phyloP scores from a whole-genome alignment of 2,113 vertebrate species.

The Nesoenas mayeri region DNA sequence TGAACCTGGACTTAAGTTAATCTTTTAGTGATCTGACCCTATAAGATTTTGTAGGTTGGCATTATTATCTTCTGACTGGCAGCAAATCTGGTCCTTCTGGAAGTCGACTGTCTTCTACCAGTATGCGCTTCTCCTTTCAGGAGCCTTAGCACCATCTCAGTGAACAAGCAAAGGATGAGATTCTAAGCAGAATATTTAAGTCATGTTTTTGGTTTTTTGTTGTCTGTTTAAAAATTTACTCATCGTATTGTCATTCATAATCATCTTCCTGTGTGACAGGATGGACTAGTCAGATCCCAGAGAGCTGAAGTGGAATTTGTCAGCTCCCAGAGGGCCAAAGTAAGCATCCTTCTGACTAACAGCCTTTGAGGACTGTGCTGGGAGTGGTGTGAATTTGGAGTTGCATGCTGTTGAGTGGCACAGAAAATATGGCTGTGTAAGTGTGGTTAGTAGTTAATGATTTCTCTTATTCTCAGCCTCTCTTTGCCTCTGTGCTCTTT shows the following conservation, averaged over 20 bases:
- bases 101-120: not conserved
- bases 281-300: not conserved
- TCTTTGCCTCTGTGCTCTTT: not conserved
- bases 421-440: not conserved
- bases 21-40: not conserved
- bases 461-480: not conserved
- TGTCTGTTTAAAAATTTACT: constrained; percentile 1
- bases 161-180: not conserved
- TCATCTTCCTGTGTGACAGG: constrained; percentile 30
- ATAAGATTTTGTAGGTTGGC: not conserved
- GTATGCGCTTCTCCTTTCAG: not conserved
- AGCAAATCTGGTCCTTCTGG: not conserved
- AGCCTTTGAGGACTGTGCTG: not conserved
- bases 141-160: not conserved
- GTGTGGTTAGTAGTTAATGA: constrained; percentile 6
- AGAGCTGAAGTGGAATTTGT: constrained; percentile 27
- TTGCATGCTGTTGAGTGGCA: not conserved
- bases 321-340: constrained; percentile 40
- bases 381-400: constrained; percentile 13
- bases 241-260: constrained; percentile 13
- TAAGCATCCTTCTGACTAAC: constrained; percentile 50
- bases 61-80: not conserved
- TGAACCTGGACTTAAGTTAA: not conserved
- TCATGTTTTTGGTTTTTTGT: not conserved
- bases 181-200: not conserved